phyloP scores from a whole-genome alignment of 1,140 invertebrate species.

The Aphis gossypii region DNA sequence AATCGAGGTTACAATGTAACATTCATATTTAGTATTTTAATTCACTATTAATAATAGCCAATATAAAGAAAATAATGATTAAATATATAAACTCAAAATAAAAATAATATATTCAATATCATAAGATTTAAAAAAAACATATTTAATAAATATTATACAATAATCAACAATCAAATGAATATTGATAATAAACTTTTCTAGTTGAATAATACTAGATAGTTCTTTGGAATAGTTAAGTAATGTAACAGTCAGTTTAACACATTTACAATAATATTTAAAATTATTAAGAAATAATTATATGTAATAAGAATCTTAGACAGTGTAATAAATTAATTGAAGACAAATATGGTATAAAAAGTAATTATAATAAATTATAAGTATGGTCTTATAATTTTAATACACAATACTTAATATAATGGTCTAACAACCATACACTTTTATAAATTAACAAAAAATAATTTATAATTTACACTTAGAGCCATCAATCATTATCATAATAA shows the following conservation, averaged over 20 bases:
- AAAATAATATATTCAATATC: neutral
- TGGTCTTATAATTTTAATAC: neutral
- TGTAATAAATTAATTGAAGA: neutral
- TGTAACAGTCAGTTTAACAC: neutral
- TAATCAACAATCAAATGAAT: neutral
- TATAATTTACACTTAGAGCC: neutral
- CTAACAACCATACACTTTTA: neutral
- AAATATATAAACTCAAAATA: neutral
- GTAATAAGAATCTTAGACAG: neutral
- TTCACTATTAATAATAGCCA: neutral
- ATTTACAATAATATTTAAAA: neutral
- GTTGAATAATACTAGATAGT: neutral
- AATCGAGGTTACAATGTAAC: neutral
- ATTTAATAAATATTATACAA: neutral
- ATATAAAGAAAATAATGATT: neutral
- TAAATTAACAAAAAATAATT: neutral
- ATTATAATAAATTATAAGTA: neutral
- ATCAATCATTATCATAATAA: neutral
- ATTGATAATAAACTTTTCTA: neutral
- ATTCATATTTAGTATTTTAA: neutral
- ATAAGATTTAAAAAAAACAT: neutral
- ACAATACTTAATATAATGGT: neutral
- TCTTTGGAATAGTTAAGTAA: neutral
- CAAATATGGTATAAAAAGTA: neutral
- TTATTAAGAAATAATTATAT: neutral